Percentiles rank a stretch among this genome's conserved stretches.
These are phyloP conservation scores for Sphecodes monilicornis DNA, from an alignment of 2,888 invertebrate genomes.

Conservation along the genomic window DNA sequence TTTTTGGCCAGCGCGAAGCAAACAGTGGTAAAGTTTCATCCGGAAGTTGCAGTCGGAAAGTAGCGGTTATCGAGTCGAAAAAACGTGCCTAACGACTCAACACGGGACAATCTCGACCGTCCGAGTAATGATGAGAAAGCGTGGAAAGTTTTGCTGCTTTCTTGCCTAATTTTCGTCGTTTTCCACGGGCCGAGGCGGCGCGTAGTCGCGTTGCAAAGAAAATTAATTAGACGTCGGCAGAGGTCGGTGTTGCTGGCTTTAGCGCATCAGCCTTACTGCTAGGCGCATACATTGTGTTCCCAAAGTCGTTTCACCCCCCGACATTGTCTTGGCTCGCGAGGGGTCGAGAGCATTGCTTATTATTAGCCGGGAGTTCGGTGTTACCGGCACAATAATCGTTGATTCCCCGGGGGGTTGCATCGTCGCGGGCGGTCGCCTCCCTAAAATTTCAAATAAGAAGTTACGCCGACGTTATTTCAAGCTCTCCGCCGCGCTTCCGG, in stretches of 20 bases:
- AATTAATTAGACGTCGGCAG: conserved; percentile 69
- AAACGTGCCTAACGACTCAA: conserved; percentile 14
- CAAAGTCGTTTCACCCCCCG: conserved; percentile 45
- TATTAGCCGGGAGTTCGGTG: conserved; percentile 54
- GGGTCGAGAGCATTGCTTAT: conserved; percentile 55
- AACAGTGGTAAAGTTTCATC: conserved; percentile 26
- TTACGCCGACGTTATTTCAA: conserved; percentile 13
- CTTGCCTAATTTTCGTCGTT: conserved; percentile 64
- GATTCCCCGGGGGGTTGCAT: conserved; percentile 37
- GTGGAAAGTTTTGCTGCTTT: conserved; percentile 64
- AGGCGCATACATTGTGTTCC: conserved; percentile 40
- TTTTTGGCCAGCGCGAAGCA: background rate
- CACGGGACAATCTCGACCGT: conserved; percentile 24
- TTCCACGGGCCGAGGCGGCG: too few species aligned
- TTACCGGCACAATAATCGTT: conserved; percentile 54
- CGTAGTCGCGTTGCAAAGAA: conserved; percentile 69
- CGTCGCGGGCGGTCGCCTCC: conserved; percentile 18
- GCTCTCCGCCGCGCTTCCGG: conserved; percentile 7
- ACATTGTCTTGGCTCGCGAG: conserved; percentile 44
- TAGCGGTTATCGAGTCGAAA: background rate
- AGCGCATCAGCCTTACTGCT: conserved; percentile 6
- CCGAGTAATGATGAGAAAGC: conserved; percentile 62
- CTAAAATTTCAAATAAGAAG: conserved; percentile 42
- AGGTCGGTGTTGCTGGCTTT: conserved; percentile 7
- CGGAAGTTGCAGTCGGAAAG: conserved; percentile 1